phyloP scores from a whole-genome alignment of 2,113 vertebrate species.

The Phoxinus phoxinus region DNA sequence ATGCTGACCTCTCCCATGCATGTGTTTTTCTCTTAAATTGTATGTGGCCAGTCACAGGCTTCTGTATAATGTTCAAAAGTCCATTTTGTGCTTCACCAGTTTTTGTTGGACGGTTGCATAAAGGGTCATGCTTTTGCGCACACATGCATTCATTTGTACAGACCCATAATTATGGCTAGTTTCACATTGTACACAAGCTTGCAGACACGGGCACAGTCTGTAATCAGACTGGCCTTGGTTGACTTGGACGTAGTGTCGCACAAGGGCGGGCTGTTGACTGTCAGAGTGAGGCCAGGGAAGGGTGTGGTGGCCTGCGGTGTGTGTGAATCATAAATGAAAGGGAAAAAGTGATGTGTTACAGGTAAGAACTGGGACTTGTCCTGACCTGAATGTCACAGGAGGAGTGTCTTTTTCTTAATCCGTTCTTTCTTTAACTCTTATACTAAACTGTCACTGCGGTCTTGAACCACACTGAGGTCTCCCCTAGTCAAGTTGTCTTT shows the following conservation, averaged over 20 bases:
- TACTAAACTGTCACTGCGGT: neutral
- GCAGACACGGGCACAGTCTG: slow-evolving; percentile 44
- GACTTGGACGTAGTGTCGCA: slow-evolving; percentile 33
- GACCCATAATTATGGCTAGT: slow-evolving; percentile 46
- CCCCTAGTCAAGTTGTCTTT: slow-evolving; percentile 6
- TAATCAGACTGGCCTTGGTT: slow-evolving; percentile 46
- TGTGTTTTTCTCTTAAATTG: slow-evolving; percentile 2
- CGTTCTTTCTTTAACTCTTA: slow-evolving; percentile 25
- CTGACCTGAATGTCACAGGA: slow-evolving; percentile 41
- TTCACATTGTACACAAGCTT: slow-evolving; percentile 24
- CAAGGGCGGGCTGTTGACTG: slow-evolving; percentile 15
- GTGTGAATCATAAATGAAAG: slow-evolving; percentile 31
- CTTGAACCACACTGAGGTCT: neutral
- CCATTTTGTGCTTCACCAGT: neutral
- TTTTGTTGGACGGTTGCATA: slow-evolving; percentile 12
- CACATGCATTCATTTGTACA: neutral
- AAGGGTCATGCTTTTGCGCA: neutral
- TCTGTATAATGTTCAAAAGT: slow-evolving; percentile 3
- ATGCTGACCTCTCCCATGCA: neutral
- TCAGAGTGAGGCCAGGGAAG: slow-evolving; percentile 4
- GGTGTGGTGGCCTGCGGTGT: slow-evolving; percentile 33
- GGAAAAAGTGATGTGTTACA: neutral
- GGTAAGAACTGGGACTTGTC: neutral
- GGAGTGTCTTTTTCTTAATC: slow-evolving; percentile 39
- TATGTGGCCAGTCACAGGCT: neutral